These are phyloP conservation scores for Catocala nupta DNA, from an alignment of 2,888 invertebrate genomes.

Conservation along the genomic window DNA sequence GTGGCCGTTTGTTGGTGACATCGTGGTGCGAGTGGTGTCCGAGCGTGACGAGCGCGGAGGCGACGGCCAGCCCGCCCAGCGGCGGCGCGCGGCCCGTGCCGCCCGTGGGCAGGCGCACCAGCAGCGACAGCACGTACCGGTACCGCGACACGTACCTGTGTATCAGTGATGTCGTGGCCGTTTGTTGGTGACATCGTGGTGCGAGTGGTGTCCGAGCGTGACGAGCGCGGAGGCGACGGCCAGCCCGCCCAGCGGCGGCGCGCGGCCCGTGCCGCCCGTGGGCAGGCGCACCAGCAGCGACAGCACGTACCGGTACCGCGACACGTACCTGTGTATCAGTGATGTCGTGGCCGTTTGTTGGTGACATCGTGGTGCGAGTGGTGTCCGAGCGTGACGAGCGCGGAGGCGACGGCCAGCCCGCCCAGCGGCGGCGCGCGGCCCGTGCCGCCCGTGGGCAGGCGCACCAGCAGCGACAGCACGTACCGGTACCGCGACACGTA, in stretches of 20 bases:
- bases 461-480: slow-evolving; percentile 96
- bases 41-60: slow-evolving; percentile 95
- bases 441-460: slow-evolving; percentile 95
- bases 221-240: slow-evolving; percentile 97
- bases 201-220: slow-evolving; percentile 91
- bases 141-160: slow-evolving; percentile 11
- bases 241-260: slow-evolving; percentile 94
- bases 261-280: slow-evolving; percentile 94
- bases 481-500: not conserved
- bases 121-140: slow-evolving; percentile 92
- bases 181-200: slow-evolving; percentile 44
- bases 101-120: slow-evolving; percentile 96
- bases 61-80: slow-evolving; percentile 95
- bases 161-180: slow-evolving; percentile 56
- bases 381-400: slow-evolving; percentile 95
- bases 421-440: slow-evolving; percentile 94
- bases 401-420: slow-evolving; percentile 95
- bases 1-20: slow-evolving; percentile 41
- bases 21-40: slow-evolving; percentile 87
- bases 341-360: slow-evolving; percentile 49
- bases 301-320: slow-evolving; percentile 86
- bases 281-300: slow-evolving; percentile 97
- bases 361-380: slow-evolving; percentile 58
- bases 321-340: slow-evolving; percentile 49
- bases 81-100: slow-evolving; percentile 94